These are phyloP conservation scores for Melitaea cinxia DNA, from an alignment of 1,140 invertebrate species.

Conservation along the genomic window DNA sequence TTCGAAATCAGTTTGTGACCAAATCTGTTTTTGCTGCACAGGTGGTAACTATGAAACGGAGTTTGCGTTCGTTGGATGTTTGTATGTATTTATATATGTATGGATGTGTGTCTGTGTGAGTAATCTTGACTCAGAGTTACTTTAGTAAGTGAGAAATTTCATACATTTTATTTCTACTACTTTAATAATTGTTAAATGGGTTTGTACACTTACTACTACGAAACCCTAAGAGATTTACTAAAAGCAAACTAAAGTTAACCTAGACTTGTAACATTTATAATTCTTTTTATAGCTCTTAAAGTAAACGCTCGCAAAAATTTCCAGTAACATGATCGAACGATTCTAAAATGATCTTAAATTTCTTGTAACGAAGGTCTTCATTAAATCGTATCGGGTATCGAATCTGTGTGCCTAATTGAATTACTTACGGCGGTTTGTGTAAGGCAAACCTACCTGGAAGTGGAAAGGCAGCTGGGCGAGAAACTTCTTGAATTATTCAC, in stretches of 20 bases:
- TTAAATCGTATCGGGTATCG: conserved; percentile 25
- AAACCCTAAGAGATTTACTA: background rate
- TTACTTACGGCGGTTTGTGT: conserved; percentile 32
- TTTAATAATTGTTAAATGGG: no score
- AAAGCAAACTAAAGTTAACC: background rate
- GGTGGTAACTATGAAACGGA: no score
- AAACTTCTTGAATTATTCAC: conserved; percentile 39
- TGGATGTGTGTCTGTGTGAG: no score
- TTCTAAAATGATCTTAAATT: conserved; percentile 4
- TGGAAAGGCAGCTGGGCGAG: conserved; percentile 21
- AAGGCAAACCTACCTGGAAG: conserved; percentile 30
- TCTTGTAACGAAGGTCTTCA: conserved; percentile 12
- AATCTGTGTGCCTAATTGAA: conserved; percentile 32
- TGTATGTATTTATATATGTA: no score
- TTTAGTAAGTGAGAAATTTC: no score
- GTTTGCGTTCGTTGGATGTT: no score
- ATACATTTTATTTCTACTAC: no score
- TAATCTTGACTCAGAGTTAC: no score
- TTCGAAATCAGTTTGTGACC: no score
- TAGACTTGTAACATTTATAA: background rate
- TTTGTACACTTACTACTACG: no score
- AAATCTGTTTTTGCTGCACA: no score
- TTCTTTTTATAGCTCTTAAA: background rate
- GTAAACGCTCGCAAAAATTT: background rate
- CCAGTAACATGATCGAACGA: background rate